Conservation (phyloP, 2,888 invertebrate genomes). For the Orchesellides sinensis region DNA sequence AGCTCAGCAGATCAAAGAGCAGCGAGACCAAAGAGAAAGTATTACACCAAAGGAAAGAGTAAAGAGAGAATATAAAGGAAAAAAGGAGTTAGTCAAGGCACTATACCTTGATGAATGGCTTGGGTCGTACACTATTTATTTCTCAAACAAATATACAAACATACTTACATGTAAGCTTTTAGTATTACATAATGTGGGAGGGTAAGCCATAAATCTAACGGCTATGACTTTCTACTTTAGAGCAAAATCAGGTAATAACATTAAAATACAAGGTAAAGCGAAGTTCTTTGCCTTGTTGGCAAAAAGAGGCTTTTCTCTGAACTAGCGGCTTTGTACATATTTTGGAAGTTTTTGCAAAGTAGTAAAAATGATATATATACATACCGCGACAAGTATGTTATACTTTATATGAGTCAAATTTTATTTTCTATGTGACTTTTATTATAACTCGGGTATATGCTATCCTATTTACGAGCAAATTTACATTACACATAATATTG, state of each 20-base stretch:
- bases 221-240: not conserved
- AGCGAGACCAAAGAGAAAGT: constrained; percentile 60
- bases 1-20: constrained; percentile 69
- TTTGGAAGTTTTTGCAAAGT: not conserved
- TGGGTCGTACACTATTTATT: not conserved
- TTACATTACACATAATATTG: no score
- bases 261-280: not conserved
- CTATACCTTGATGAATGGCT: constrained; percentile 35
- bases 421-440: no score
- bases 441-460: no score
- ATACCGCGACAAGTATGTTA: no score
- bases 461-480: no score
- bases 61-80: constrained; percentile 28
- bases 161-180: not conserved
- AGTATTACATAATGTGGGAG: not conserved
- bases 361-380: not conserved
- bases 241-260: not conserved
- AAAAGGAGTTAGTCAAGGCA: constrained; percentile 45
- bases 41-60: constrained; percentile 34
- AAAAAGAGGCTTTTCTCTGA: not conserved
- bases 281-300: not conserved
- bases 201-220: no score
- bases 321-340: not conserved
- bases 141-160: constrained; percentile 1
- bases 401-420: no score